phyloP scores from a whole-genome alignment of 37 sponge, comb jelly and placozoan genomes.

The Cladorhizidae sp. region DNA sequence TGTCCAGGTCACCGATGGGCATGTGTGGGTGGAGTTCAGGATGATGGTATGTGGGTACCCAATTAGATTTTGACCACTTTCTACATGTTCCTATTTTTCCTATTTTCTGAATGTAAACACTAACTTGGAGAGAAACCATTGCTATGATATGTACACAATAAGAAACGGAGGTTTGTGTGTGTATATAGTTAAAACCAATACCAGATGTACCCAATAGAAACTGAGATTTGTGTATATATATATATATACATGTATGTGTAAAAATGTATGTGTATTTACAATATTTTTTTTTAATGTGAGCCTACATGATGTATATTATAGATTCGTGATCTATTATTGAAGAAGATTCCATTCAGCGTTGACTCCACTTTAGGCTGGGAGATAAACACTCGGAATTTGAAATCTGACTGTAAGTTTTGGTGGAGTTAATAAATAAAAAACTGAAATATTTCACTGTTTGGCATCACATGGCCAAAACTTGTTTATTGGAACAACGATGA shows the following conservation, averaged over 20 bases:
- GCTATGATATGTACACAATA: not conserved
- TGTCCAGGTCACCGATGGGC: too few relatives aligned
- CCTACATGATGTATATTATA: conserved; percentile 6
- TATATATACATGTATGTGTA: not conserved
- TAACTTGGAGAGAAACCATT: not conserved
- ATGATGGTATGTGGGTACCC: too few relatives aligned
- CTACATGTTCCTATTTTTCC: too few relatives aligned
- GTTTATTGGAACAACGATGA: not conserved
- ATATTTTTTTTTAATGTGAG: not conserved
- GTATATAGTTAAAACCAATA: not conserved
- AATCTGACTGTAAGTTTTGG: not conserved
- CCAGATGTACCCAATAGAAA: not conserved
- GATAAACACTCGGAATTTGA: not conserved
- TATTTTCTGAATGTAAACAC: too few relatives aligned
- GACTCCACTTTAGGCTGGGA: conserved; percentile 13
- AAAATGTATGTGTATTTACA: not conserved
- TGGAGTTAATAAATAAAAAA: too few relatives aligned
- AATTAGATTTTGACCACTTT: too few relatives aligned
- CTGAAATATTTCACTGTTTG: not conserved
- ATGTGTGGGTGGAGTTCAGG: too few relatives aligned
- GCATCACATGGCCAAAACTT: not conserved
- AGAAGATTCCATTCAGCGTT: conserved; percentile 66
- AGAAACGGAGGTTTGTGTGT: not conserved
- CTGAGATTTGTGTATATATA: not conserved
- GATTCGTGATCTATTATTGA: conserved; percentile 71